These are phyloP conservation scores for Listronotus bonariensis DNA, from an alignment of 1,140 invertebrate species.

Conservation along the genomic window DNA sequence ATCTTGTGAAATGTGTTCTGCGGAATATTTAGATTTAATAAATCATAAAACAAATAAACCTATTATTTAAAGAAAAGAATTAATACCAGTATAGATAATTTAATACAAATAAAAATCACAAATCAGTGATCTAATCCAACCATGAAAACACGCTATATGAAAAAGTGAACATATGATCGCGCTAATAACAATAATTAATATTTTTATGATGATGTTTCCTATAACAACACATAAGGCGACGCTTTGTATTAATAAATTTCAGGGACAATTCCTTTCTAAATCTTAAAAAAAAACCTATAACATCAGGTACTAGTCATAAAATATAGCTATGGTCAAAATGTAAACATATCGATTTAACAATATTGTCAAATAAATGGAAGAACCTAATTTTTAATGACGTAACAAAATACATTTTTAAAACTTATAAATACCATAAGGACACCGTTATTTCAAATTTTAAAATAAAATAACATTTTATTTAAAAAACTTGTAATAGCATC, in stretches of 20 bases:
- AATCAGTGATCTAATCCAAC: constrained; percentile 24
- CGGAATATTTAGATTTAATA: too few species aligned
- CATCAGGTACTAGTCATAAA: constrained; percentile 2
- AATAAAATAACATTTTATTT: too few species aligned
- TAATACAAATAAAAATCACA: constrained; percentile 17
- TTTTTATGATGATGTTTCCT: constrained; percentile 31
- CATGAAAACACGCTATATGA: constrained; percentile 21
- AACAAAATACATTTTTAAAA: too few species aligned
- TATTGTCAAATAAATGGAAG: too few species aligned
- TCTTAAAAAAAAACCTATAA: constrained; percentile 16
- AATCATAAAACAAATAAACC: too few species aligned
- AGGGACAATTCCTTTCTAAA: constrained; percentile 34
- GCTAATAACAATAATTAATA: constrained; percentile 29
- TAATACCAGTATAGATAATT: constrained; percentile 14
- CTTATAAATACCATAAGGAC: too few species aligned
- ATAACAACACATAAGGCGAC: constrained; percentile 9
- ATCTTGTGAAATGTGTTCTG: too few species aligned
- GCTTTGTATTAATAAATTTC: constrained; percentile 4
- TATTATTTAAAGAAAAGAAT: constrained; percentile 1
- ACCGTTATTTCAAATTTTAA: too few species aligned
- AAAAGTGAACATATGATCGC: constrained; percentile 25
- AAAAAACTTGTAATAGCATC: too few species aligned
- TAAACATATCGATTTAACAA: neutral
- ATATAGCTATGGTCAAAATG: neutral
- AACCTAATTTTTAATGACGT: too few species aligned